Evolutionary conservation across 2,888 invertebrate genomes (phyloP).

Genomic region (Antheraea yamamai): DNA sequence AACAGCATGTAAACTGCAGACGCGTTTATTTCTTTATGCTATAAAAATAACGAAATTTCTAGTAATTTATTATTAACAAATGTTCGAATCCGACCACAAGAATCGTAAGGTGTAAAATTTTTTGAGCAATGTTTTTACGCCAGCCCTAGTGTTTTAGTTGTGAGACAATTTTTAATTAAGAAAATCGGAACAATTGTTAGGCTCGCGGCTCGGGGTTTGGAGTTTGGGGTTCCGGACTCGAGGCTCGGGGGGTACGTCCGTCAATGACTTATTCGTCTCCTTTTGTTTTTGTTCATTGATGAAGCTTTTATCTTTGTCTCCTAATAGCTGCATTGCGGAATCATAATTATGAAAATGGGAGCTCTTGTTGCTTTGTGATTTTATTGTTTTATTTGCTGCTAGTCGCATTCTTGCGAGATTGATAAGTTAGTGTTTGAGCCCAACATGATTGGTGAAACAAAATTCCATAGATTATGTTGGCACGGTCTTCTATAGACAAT

Average conservation of each 20-base stretch:
- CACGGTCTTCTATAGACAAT: too few relatives aligned
- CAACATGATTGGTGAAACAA: too few relatives aligned
- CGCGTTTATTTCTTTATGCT: too few relatives aligned
- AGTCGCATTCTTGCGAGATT: too few relatives aligned
- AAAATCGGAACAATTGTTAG: conserved; percentile 66
- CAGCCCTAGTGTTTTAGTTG: conserved; percentile 49
- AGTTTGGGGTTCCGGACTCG: neutral
- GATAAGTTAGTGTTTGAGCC: too few relatives aligned
- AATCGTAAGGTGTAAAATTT: conserved; percentile 18
- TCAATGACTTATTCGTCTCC: conserved; percentile 62
- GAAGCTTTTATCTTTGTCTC: conserved; percentile 52
- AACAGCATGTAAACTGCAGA: too few relatives aligned
- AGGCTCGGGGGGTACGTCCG: conserved; percentile 35
- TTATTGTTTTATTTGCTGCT: neutral
- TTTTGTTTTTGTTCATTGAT: conserved; percentile 60
- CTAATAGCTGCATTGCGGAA: conserved; percentile 62
- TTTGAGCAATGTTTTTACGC: conserved; percentile 9
- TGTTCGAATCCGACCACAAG: neutral
- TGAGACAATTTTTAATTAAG: conserved; percentile 77
- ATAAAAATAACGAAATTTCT: too few relatives aligned
- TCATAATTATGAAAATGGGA: conserved; percentile 32
- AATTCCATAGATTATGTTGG: too few relatives aligned
- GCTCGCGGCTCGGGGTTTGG: conserved; percentile 24
- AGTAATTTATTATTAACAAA: neutral
- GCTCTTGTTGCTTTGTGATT: neutral